A percentile compares a stretch with the other conserved stretches of the same genome.
Conservation (phyloP, 2,888 invertebrate genomes). For the Petrophora chlorosata region DNA sequence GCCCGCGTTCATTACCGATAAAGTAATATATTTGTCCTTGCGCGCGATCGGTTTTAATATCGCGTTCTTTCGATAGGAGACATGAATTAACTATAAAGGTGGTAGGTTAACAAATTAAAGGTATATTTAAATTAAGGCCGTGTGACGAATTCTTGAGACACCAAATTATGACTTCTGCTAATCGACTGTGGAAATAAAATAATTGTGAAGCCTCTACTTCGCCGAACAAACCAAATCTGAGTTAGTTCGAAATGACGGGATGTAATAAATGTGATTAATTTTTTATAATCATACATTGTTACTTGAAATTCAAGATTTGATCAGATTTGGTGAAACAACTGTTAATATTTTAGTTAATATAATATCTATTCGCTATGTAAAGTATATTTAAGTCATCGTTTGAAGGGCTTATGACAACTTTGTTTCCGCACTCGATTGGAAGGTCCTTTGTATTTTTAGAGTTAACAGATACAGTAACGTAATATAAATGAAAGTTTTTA, state of each 20-base stretch:
- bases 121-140: conserved; percentile 22
- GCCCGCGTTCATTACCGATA: conserved; percentile 20
- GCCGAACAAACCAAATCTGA: background rate
- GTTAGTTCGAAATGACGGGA: background rate
- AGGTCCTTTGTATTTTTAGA: conserved; percentile 1
- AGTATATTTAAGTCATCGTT: background rate
- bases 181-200: conserved; percentile 7
- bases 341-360: too few relatives aligned
- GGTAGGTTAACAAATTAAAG: conserved; percentile 45
- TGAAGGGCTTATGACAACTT: conserved; percentile 1
- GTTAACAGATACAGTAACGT: conserved; percentile 15
- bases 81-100: conserved; percentile 31
- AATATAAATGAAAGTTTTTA: conserved; percentile 18
- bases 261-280: background rate
- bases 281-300: too few relatives aligned
- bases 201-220: background rate
- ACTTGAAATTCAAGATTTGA: too few relatives aligned
- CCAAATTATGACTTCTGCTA: conserved; percentile 8
- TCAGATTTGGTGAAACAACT: background rate
- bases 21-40: conserved; percentile 17
- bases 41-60: conserved; percentile 5
- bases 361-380: too few relatives aligned
- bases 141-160: conserved; percentile 9
- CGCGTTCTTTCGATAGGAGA: conserved; percentile 7
- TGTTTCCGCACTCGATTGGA: conserved; percentile 6